Percentiles rank a stretch among this genome's conserved stretches.
Conservation (phyloP, 1,140 invertebrate genomes). For the Drosophila sturtevanti region DNA sequence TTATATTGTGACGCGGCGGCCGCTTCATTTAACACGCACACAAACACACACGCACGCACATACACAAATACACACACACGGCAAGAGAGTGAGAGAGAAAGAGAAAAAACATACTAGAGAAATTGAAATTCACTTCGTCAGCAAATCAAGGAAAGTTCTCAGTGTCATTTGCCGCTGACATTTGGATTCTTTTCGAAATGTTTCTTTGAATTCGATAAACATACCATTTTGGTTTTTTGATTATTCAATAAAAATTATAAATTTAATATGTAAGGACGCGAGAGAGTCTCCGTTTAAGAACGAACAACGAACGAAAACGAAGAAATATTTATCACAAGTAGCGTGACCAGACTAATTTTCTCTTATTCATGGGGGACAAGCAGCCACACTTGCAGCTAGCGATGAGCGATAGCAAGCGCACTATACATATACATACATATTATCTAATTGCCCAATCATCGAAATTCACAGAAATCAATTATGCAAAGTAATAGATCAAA, state of each 20-base stretch:
- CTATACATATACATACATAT: too few relatives aligned
- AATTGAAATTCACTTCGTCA: slow-evolving; percentile 17
- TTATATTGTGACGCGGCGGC: slow-evolving; percentile 58
- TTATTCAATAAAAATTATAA: slow-evolving; percentile 8
- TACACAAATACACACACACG: slow-evolving; percentile 4
- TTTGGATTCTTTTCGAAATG: slow-evolving; percentile 28
- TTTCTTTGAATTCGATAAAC: slow-evolving; percentile 31
- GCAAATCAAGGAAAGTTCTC: neutral
- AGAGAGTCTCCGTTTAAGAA: slow-evolving; percentile 4
- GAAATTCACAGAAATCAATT: too few relatives aligned
- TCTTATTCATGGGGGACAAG: neutral
- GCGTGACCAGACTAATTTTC: neutral
- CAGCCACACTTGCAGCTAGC: neutral
- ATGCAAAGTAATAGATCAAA: too few relatives aligned
- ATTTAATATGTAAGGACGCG: slow-evolving; percentile 9
- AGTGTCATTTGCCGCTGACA: neutral
- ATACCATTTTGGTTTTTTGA: slow-evolving; percentile 24
- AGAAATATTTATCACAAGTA: slow-evolving; percentile 7
- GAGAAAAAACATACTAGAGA: neutral
- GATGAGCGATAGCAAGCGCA: neutral
- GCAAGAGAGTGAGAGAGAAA: neutral
- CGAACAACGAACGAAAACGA: slow-evolving; percentile 6
- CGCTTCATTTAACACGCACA: slow-evolving; percentile 35
- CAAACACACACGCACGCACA: slow-evolving; percentile 24
- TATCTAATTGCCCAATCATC: neutral